A percentile compares a stretch with the other conserved stretches of the same genome.
Conservation (phyloP, 2,113 vertebrate species). For the Stigmatopora argus region DNA sequence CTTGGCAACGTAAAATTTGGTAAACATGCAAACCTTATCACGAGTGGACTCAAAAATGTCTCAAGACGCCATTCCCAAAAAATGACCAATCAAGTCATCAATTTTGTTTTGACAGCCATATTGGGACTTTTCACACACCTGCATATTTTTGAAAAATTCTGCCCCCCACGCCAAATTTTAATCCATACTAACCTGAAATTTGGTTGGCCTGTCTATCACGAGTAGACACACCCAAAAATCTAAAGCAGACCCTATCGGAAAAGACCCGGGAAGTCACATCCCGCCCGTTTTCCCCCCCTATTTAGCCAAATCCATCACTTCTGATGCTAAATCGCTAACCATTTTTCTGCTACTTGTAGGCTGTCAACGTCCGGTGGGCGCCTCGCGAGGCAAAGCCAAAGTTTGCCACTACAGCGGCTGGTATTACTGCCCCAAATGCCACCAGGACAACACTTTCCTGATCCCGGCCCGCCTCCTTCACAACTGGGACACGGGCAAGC, state of each 20-base stretch:
- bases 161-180: neutral
- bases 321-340: too few relatives aligned
- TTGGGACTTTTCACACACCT: too few relatives aligned
- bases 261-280: neutral
- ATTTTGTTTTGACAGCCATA: neutral
- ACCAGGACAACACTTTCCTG: conserved; percentile 90
- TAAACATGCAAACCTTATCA: neutral
- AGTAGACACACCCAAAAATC: neutral
- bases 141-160: too few relatives aligned
- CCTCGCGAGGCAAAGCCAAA: conserved; percentile 88
- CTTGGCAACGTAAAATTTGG: neutral
- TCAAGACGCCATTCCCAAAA: neutral
- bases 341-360: conserved; percentile 58
- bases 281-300: too few relatives aligned
- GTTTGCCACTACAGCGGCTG: conserved; percentile 97
- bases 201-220: neutral
- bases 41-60: neutral
- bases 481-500: conserved; percentile 95
- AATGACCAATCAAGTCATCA: neutral
- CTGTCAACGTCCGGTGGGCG: conserved; percentile 87
- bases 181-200: neutral
- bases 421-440: conserved; percentile 94
- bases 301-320: too few relatives aligned
- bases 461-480: conserved; percentile 93
- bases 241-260: neutral